phyloP scores from a whole-genome alignment of 2,113 vertebrate genomes.

The Cacatua alba region DNA sequence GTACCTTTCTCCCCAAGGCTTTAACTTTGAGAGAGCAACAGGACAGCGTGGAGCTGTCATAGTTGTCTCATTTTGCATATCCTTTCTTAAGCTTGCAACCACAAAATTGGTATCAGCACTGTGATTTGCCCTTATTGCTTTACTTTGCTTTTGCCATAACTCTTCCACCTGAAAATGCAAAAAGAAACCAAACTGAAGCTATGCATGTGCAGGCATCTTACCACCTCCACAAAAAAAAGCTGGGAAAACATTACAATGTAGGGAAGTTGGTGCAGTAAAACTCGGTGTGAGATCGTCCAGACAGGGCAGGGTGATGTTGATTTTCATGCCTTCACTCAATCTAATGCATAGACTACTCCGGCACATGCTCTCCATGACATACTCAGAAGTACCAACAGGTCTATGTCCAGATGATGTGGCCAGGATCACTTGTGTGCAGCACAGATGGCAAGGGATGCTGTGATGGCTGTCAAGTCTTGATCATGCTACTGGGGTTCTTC shows the following conservation, averaged over 20 bases:
- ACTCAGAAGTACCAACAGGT: not conserved
- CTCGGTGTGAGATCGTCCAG: not conserved
- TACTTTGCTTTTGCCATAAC: not conserved
- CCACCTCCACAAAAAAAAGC: not conserved
- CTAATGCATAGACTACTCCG: not conserved
- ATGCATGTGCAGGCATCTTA: not conserved
- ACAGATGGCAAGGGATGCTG: not conserved
- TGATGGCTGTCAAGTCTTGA: not conserved
- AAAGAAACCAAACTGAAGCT: not conserved
- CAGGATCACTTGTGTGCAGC: not conserved
- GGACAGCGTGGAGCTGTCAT: not conserved
- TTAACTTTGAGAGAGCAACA: not conserved
- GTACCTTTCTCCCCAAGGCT: not conserved
- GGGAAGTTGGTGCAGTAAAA: not conserved
- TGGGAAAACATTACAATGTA: not conserved
- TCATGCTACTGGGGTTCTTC: accelerated
- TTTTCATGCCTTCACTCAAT: not conserved
- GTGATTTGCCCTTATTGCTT: conserved; percentile 36
- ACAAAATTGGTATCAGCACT: not conserved
- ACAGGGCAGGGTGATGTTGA: accelerated
- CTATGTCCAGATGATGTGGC: not conserved
- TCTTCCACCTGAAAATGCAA: not conserved
- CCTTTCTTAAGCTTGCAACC: not conserved
- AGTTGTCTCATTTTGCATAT: not conserved
- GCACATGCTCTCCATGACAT: accelerated